A percentile compares a stretch with the other conserved stretches of the same genome.
These are phyloP conservation scores for Myripristis murdjan DNA, from an alignment of 2,797 vertebrate genomes.

Conservation along the genomic window DNA sequence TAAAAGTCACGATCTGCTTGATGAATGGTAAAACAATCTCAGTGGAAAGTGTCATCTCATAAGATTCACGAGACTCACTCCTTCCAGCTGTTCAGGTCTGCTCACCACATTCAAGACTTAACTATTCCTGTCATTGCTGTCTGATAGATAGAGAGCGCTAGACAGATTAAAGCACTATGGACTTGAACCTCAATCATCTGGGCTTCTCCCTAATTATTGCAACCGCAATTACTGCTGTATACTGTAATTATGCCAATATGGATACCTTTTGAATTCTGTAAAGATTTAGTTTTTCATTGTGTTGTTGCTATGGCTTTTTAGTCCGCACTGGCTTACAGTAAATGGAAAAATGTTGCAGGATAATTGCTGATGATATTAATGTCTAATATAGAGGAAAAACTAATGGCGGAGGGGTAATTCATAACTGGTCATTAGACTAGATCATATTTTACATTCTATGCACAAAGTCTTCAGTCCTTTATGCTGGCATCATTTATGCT, in stretches of 20 bases:
- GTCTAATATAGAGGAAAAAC: slow-evolving; percentile 18
- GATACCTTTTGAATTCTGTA: background rate
- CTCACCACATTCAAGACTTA: slow-evolving; percentile 47
- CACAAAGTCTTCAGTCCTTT: slow-evolving; percentile 53
- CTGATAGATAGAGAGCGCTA: slow-evolving; percentile 17
- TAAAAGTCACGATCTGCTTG: slow-evolving; percentile 75
- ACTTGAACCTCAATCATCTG: slow-evolving; percentile 27
- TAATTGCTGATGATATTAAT: slow-evolving; percentile 15
- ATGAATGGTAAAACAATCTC: slow-evolving; percentile 60
- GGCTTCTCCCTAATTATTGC: slow-evolving; percentile 16
- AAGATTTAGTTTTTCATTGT: background rate
- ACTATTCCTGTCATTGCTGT: slow-evolving; percentile 17
- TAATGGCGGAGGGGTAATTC: slow-evolving; percentile 29
- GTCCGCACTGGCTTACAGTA: background rate
- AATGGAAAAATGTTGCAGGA: background rate
- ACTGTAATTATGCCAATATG: background rate
- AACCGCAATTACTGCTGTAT: background rate
- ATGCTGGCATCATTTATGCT: slow-evolving; percentile 55
- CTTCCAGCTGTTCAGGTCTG: slow-evolving; percentile 49
- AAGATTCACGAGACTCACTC: slow-evolving; percentile 54
- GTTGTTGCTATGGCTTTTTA: background rate
- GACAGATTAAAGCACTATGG: slow-evolving; percentile 18
- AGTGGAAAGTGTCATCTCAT: slow-evolving; percentile 53
- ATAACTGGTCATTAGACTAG: slow-evolving; percentile 35
- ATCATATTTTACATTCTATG: slow-evolving; percentile 34